Evolutionary conservation across 2,888 invertebrate genomes (phyloP), one percentile per base, ranked within the genome.

Genomic region (Odontocolon sp.): DNA sequence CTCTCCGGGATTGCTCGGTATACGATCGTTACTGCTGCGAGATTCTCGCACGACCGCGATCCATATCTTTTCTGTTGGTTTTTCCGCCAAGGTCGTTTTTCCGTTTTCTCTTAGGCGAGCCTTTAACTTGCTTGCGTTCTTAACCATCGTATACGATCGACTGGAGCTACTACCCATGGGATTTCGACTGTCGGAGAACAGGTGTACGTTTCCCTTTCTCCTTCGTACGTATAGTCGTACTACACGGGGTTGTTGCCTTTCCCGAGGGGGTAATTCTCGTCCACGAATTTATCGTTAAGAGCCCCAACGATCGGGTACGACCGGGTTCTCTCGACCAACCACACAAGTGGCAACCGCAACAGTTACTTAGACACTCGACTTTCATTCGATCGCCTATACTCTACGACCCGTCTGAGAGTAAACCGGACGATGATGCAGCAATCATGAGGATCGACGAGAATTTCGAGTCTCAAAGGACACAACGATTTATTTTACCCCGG

Each of bases 201-300:
- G 68, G 68, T 72, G 67, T 67, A 52, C 61, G 52, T 50, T 14
- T 45, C 36, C 42, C 40, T 50, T 40, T 42, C 18, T 61, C 18
- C 28, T 26, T 14, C 1, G 21, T 26, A 11, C 14, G 14, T 18
- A n/a, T 40, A 23, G 5, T 1, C 11, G 23, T 6, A 4, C 47
- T 47, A 47, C 28, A 64, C 28, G 68, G 66, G 72, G 57, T 50
- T 72, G 77, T 68, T 72, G 67, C 70, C 33, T 68, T 23, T 64
- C 77, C 68, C 72, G n/a, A 26, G 77, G 63, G 77, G 63, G 56
- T 47, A 68, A 77, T 77, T 69, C 72, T 40, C 71, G 77, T 69
- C 40, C 72, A 63, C 63, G 72, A 77, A 77, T 77, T 77, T 77
- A 77, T 77, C 77, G 77, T 77, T 72, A 64, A 68, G 68, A 64